Evolutionary conservation across 2,113 vertebrate species (phyloP).

Genomic region (Pangasianodon gigas): DNA sequence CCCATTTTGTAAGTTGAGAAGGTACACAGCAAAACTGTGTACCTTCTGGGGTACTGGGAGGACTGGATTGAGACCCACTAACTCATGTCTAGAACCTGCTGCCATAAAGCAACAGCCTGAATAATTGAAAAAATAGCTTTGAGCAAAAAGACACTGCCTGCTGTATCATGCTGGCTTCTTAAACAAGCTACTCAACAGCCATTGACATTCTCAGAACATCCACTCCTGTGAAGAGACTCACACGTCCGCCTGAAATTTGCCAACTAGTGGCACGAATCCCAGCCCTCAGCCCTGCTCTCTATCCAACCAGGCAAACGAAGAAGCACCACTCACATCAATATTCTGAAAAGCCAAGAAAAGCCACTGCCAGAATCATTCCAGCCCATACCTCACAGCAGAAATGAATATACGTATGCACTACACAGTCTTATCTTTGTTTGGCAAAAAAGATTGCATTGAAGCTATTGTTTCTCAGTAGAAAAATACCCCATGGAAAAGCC

Average conservation of each 20-base stretch:
- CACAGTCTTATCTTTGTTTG: background rate
- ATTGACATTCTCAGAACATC: conserved; percentile 45
- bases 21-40: background rate
- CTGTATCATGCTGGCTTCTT: conserved; percentile 30
- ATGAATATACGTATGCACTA: conserved; percentile 5
- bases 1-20: background rate
- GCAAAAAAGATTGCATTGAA: background rate
- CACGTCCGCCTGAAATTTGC: conserved; percentile 32
- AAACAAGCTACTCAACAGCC: conserved; percentile 36
- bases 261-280: conserved; percentile 41
- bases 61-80: background rate
- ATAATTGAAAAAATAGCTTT: conserved; percentile 30
- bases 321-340: conserved; percentile 39
- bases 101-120: background rate
- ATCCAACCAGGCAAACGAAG: conserved; percentile 33
- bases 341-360: conserved; percentile 14
- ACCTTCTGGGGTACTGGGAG: background rate
- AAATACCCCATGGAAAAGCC: background rate
- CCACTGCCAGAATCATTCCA: background rate
- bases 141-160: conserved; percentile 8
- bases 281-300: conserved; percentile 29
- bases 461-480: background rate
- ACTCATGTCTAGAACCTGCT: background rate
- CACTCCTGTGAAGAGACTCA: conserved; percentile 29
- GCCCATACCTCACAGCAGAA: conserved; percentile 16